These are phyloP conservation scores for Drosophila watanabei DNA, from an alignment of 1,140 invertebrate species.

Conservation along the genomic window DNA sequence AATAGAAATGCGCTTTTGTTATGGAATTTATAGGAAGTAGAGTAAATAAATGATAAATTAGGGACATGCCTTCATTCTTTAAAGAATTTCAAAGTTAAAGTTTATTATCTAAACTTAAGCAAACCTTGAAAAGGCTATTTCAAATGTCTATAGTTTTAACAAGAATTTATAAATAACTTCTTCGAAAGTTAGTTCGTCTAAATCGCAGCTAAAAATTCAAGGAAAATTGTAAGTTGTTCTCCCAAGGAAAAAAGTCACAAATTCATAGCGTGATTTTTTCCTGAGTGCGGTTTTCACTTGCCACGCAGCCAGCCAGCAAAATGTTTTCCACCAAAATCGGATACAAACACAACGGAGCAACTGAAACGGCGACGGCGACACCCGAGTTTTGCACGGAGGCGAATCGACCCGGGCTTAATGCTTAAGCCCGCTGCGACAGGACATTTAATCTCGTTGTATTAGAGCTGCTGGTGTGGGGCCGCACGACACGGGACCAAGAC, in stretches of 20 bases:
- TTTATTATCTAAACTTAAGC: background rate
- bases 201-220: background rate
- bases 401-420: slow-evolving; percentile 69
- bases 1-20: background rate
- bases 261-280: background rate
- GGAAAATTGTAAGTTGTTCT: no score
- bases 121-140: no score
- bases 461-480: slow-evolving; percentile 37
- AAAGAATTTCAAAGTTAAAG: no score
- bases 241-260: background rate
- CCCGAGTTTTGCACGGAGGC: slow-evolving; percentile 24
- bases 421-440: slow-evolving; percentile 78
- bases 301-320: slow-evolving; percentile 43
- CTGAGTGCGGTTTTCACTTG: slow-evolving; percentile 18
- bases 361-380: slow-evolving; percentile 23
- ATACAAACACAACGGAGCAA: slow-evolving; percentile 51
- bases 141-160: background rate
- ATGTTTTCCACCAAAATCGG: slow-evolving; percentile 59
- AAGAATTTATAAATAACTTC: background rate
- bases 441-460: slow-evolving; percentile 83
- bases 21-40: background rate
- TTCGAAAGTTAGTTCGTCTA: background rate
- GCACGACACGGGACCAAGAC: slow-evolving; percentile 19
- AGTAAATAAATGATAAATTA: background rate
- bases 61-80: background rate